These are phyloP conservation scores for Hypomecis atomaria DNA, from an alignment of 2,888 invertebrate species.

Conservation along the genomic window DNA sequence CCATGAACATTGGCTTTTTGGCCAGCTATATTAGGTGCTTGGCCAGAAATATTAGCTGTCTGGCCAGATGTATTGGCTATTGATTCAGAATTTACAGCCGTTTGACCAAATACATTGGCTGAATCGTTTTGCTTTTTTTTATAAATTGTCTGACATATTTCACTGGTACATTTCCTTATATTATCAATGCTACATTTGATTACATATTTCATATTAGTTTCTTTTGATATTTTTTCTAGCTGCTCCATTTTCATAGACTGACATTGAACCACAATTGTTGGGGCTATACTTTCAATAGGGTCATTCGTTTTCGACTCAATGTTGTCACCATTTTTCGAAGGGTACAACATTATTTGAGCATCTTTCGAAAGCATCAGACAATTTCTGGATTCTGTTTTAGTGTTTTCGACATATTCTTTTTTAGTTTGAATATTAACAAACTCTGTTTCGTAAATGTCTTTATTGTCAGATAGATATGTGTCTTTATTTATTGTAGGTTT, in stretches of 20 bases:
- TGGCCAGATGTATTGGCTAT: background rate
- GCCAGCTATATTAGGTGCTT: background rate
- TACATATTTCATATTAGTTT: background rate
- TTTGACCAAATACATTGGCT: background rate
- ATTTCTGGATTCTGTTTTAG: background rate
- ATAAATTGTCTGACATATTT: background rate
- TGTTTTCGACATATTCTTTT: background rate
- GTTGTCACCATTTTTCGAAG: background rate
- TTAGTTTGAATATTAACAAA: constrained; percentile 6
- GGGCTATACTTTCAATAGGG: background rate
- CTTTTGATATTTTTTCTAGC: background rate
- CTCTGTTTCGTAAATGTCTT: background rate
- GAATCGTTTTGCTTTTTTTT: background rate
- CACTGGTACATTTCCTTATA: background rate
- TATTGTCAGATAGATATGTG: background rate
- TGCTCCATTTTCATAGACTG: background rate
- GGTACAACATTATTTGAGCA: constrained; percentile 5
- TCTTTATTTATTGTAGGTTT: background rate
- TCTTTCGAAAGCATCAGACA: background rate
- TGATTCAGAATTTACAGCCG: background rate
- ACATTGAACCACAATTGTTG: background rate
- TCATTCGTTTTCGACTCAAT: background rate
- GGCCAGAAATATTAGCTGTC: background rate
- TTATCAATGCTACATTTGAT: background rate
- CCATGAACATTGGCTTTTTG: background rate